phyloP scores from a whole-genome alignment of 2,113 vertebrate species.

The Corydoras maculifer region DNA sequence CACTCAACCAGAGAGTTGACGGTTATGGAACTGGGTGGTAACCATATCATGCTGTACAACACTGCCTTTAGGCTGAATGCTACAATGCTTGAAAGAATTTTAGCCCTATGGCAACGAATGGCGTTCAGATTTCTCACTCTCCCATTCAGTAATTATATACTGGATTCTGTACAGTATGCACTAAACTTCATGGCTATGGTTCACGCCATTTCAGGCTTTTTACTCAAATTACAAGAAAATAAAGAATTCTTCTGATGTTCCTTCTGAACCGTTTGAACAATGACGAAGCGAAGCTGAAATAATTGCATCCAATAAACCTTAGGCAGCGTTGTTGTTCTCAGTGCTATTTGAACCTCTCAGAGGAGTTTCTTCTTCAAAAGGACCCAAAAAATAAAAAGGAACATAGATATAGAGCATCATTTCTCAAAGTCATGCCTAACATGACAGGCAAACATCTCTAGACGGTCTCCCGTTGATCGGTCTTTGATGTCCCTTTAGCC shows the following conservation, averaged over 20 bases:
- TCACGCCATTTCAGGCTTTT: conserved; percentile 47
- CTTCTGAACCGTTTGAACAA: conserved; percentile 7
- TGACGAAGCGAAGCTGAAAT: conserved; percentile 35
- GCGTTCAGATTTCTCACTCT: neutral
- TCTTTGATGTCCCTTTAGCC: conserved; percentile 37
- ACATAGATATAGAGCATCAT: conserved; percentile 47
- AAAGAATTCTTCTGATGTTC: conserved; percentile 23
- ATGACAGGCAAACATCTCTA: conserved; percentile 54
- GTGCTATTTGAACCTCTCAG: conserved; percentile 62
- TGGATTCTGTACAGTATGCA: conserved; percentile 28
- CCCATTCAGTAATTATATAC: conserved; percentile 26
- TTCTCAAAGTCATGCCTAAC: conserved; percentile 51
- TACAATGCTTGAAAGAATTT: neutral
- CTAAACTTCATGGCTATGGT: conserved; percentile 67
- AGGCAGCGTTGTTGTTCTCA: conserved; percentile 70
- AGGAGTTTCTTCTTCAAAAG: conserved; percentile 31
- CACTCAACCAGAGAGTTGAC: no score
- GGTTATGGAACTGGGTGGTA: no score
- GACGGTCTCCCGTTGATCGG: conserved; percentile 38
- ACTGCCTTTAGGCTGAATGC: neutral
- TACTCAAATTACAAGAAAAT: conserved; percentile 46
- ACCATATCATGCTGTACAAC: no score
- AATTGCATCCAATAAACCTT: conserved; percentile 48
- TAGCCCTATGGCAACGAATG: neutral
- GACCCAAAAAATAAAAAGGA: conserved; percentile 32